These are phyloP conservation scores for Tuta absoluta DNA, from an alignment of 2,888 invertebrate species.

Conservation along the genomic window DNA sequence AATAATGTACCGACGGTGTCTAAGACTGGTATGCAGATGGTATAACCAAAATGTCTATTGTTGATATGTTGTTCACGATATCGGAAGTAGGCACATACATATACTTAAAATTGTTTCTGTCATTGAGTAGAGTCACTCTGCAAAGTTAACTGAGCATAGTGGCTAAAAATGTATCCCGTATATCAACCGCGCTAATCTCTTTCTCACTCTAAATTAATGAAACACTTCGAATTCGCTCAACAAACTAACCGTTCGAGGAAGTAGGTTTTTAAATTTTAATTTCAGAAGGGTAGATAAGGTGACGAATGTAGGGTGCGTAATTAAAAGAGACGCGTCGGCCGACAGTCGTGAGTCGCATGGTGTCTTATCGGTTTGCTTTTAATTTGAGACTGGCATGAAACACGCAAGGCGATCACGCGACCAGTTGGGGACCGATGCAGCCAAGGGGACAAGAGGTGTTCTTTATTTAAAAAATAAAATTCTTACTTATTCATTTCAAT, in stretches of 20 bases:
- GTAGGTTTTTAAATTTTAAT: conserved; percentile 51
- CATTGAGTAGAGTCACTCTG: too few relatives aligned
- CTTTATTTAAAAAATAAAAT: conserved; percentile 56
- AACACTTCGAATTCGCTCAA: neutral
- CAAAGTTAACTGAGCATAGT: too few relatives aligned
- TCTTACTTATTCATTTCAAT: conserved; percentile 56
- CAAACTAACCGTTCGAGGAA: conserved; percentile 2
- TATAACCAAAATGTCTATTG: too few relatives aligned
- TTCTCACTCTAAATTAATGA: conserved; percentile 6
- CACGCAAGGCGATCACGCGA: conserved; percentile 78
- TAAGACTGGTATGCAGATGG: too few relatives aligned
- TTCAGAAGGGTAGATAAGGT: conserved; percentile 67
- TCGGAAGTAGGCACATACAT: too few relatives aligned
- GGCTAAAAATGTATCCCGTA: too few relatives aligned
- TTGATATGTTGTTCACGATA: too few relatives aligned
- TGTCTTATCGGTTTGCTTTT: conserved; percentile 77
- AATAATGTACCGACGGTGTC: too few relatives aligned
- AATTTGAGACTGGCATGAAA: conserved; percentile 77
- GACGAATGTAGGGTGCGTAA: conserved; percentile 72
- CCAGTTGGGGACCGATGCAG: conserved; percentile 53
- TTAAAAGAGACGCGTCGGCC: conserved; percentile 75
- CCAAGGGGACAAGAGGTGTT: conserved; percentile 40
- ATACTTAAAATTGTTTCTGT: too few relatives aligned
- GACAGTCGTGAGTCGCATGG: conserved; percentile 76
- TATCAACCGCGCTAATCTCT: neutral